Conservation (phyloP, 2,888 invertebrate genomes). For the Frankliniella intonsa region DNA sequence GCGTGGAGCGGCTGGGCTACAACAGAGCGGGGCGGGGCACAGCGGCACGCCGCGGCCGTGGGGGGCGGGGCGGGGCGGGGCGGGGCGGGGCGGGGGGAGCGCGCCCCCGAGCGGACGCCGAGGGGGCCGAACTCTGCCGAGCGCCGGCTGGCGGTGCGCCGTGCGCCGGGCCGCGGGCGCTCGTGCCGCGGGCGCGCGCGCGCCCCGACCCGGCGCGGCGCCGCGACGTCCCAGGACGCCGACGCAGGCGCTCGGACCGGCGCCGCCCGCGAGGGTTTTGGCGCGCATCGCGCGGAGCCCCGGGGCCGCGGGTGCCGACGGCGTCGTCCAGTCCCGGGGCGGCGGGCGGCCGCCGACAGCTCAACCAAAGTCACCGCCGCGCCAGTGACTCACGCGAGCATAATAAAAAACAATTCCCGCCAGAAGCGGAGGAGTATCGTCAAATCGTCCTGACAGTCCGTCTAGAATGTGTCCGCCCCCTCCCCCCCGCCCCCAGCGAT, state of each 20-base stretch:
- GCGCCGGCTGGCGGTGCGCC: neutral
- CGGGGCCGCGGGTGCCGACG: too few relatives aligned
- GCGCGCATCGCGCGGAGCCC: too few relatives aligned
- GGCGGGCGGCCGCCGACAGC: too few relatives aligned
- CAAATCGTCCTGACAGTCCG: too few relatives aligned
- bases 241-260: neutral
- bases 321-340: too few relatives aligned
- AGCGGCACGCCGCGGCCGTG: neutral
- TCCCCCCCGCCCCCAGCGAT: neutral
- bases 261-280: neutral
- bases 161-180: neutral
- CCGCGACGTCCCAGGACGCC: neutral
- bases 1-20: neutral
- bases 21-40: neutral
- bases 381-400: too few relatives aligned
- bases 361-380: too few relatives aligned
- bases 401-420: too few relatives aligned
- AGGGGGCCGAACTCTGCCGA: neutral
- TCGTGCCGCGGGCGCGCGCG: neutral
- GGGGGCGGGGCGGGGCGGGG: neutral
- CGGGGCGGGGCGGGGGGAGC: neutral
- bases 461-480: too few relatives aligned
- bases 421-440: too few relatives aligned
- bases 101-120: neutral
- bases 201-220: neutral